A percentile compares a stretch with the other conserved stretches of the same genome.
phyloP scores from a whole-genome alignment of 2,797 vertebrate genomes.

The Coranthus polyacanthus region DNA sequence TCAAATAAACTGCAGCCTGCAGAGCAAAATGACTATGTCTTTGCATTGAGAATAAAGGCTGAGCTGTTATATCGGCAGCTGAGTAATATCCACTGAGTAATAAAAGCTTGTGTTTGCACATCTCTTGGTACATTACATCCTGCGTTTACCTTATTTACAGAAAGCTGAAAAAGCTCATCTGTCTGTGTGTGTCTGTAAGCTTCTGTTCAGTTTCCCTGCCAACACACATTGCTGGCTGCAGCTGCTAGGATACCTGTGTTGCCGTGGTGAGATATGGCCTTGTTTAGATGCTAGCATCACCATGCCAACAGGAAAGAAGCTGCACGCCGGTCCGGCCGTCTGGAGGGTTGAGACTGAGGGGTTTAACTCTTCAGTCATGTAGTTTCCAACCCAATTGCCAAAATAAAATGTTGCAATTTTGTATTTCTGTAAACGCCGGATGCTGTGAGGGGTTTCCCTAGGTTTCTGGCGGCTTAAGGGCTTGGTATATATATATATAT shows the following conservation, averaged over 20 bases:
- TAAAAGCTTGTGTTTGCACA: constrained; percentile 18
- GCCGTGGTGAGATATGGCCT: constrained; percentile 44
- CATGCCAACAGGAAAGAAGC: constrained; percentile 24
- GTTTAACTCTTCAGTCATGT: too few species aligned
- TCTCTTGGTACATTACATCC: constrained; percentile 25
- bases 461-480: too few species aligned
- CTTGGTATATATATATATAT: too few species aligned
- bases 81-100: constrained; percentile 9
- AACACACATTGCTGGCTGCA: constrained; percentile 49
- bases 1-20: background rate
- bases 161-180: constrained; percentile 37
- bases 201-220: constrained; percentile 58
- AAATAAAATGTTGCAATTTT: too few species aligned
- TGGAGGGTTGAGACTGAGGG: background rate
- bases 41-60: background rate
- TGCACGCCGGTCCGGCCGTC: background rate
- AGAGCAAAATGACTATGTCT: background rate
- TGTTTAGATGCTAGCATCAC: constrained; percentile 27
- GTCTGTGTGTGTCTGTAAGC: constrained; percentile 25
- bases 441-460: too few species aligned
- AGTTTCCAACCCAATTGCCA: too few species aligned
- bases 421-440: too few species aligned
- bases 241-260: constrained; percentile 63
- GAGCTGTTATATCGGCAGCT: background rate
- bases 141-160: constrained; percentile 47